Percentiles rank a stretch among this genome's conserved stretches.
These are phyloP conservation scores for Larimichthys crocea DNA, from an alignment of 2,113 vertebrate genomes.

Conservation along the genomic window DNA sequence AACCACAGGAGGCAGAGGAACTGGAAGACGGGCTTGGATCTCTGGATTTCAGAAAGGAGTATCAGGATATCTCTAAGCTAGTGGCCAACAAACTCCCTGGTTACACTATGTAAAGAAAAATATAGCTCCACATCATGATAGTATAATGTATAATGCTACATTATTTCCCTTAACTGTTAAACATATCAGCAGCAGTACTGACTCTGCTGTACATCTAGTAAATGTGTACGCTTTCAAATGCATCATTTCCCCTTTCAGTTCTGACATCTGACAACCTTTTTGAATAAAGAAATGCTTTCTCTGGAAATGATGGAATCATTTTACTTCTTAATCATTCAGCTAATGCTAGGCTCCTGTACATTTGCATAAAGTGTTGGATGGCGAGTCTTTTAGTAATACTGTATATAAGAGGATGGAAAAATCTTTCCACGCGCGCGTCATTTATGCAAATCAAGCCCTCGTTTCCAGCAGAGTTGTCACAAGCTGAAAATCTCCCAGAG, in stretches of 20 bases:
- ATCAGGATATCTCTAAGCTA: conserved; percentile 89
- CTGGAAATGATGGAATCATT: neutral
- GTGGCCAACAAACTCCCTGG: conserved; percentile 90
- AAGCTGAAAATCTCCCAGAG: conserved; percentile 14
- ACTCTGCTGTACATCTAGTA: neutral
- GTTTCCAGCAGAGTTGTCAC: neutral
- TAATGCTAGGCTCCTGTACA: neutral
- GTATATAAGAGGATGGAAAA: conserved; percentile 26
- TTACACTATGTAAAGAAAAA: conserved; percentile 87
- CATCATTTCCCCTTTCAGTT: neutral
- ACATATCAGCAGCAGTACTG: neutral
- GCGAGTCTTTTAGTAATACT: conserved; percentile 2
- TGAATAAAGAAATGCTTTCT: conserved; percentile 41
- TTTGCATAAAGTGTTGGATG: conserved; percentile 9
- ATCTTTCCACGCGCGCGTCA: neutral
- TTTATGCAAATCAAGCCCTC: conserved; percentile 35
- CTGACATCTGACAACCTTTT: neutral
- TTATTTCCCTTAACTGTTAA: neutral
- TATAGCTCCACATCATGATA: neutral
- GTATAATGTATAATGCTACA: neutral
- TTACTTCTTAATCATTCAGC: neutral
- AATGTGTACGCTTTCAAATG: neutral
- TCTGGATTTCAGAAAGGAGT: conserved; percentile 81
- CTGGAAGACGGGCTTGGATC: conserved; percentile 80
- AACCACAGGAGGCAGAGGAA: conserved; percentile 69